Evolutionary conservation across 2,113 vertebrate species (phyloP).

Genomic region (Onychostoma macrolepis): DNA sequence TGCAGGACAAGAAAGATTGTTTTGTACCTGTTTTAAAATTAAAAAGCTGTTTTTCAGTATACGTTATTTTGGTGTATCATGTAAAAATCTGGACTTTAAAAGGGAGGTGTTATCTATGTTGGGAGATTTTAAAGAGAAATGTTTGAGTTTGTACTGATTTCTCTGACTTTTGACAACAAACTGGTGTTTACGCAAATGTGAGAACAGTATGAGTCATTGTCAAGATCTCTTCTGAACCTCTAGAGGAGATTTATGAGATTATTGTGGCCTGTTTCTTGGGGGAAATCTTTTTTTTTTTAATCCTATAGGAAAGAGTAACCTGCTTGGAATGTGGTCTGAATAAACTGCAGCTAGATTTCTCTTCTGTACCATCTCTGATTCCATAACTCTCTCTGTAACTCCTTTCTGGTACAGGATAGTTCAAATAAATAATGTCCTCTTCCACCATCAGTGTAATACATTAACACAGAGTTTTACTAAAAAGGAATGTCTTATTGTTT

Average conservation of each 20-base stretch:
- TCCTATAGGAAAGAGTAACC: constrained; percentile 2
- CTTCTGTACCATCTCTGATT: constrained; percentile 37
- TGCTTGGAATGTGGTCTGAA: constrained; percentile 47
- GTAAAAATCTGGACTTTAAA: too few relatives aligned
- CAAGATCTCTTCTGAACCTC: not conserved
- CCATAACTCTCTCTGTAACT: constrained; percentile 39
- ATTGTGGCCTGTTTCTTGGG: not conserved
- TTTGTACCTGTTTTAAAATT: too few relatives aligned
- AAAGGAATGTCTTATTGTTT: not conserved
- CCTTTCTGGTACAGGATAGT: constrained; percentile 21
- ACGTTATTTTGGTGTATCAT: too few relatives aligned
- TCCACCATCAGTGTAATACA: constrained; percentile 1
- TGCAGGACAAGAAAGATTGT: too few relatives aligned
- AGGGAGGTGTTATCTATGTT: too few relatives aligned
- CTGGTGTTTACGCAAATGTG: too few relatives aligned
- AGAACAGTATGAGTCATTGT: not conserved
- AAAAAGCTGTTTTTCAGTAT: too few relatives aligned
- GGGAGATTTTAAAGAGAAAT: not conserved
- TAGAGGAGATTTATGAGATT: not conserved
- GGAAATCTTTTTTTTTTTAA: not conserved
- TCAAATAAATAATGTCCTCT: constrained; percentile 41
- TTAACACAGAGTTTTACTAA: not conserved
- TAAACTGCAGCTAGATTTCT: constrained; percentile 42
- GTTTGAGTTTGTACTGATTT: not conserved
- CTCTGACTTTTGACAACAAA: not conserved